Base-by-base conservation (phyloP, 2,797 vertebrate genomes). In the Microcaecilia unicolor region DNA sequence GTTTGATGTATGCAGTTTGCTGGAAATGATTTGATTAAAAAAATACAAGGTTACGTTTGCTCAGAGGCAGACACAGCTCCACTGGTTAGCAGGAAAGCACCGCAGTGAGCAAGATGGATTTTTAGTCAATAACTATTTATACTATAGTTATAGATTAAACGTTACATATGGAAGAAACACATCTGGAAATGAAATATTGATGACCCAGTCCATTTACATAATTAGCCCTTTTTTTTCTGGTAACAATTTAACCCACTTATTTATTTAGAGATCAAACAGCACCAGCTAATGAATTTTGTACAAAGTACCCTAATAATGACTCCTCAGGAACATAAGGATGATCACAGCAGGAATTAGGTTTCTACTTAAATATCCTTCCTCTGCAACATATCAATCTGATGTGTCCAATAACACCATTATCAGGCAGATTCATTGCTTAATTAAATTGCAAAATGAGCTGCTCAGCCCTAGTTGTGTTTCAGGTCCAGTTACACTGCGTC, bases 351-450 rank as follows among this genome's bases (percentile, higher is more conserved):
- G 68, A 80, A 77, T 85, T 84, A 79, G 71, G 62, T 76, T 69
- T 68, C 69, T 77, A 75, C 74, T 84, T 83, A 78, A 85, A 80
- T 62, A 72, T 78, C 72, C 64, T 78, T 58, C 64, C 77, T 71
- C 74, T 57, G 64, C 59, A 78, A 69, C 71, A 58, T 70, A 88
- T 90, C 81, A 72, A 78, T 90, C 88, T 86, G 80, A 66, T 67
- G 74, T 77, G 85, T 82, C 84, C 58, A 70, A 81, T 72, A 83
- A 80, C 79, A 70, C 74, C 75, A 84, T 91, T 92, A 84, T 74
- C 80, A 86, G 81, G 70, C 67, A 89, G 88, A 90, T 80, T 83
- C 85, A 89, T 80, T 84, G 85, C 85, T 87, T 86, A 86, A 87
- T 91, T 91, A 90, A 81, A 87, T 86, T 80, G 87, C 79, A 81